These are phyloP conservation scores for Leptopilina myrica DNA, from an alignment of 2,888 invertebrate species.

Conservation along the genomic window DNA sequence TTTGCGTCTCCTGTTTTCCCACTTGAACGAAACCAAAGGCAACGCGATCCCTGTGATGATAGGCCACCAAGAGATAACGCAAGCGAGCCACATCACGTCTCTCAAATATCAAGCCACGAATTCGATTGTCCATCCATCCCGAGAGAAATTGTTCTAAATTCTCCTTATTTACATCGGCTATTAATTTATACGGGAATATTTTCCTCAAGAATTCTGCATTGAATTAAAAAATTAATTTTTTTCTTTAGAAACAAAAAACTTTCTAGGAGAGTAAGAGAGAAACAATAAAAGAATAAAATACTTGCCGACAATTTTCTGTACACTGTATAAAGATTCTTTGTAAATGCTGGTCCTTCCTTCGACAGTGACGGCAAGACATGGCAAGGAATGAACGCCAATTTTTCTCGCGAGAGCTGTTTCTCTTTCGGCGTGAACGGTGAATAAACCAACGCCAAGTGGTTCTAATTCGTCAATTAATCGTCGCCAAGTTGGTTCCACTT, in stretches of 20 bases:
- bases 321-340: slow-evolving; percentile 87
- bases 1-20: slow-evolving; percentile 81
- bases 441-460: slow-evolving; percentile 89
- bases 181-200: slow-evolving; percentile 90
- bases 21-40: slow-evolving; percentile 87
- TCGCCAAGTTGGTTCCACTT: slow-evolving; percentile 91
- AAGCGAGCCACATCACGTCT: slow-evolving; percentile 86
- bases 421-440: slow-evolving; percentile 90
- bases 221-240: background rate
- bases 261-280: no score
- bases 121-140: slow-evolving; percentile 95
- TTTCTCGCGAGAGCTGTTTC: slow-evolving; percentile 87
- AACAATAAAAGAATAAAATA: slow-evolving; percentile 47
- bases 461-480: slow-evolving; percentile 91
- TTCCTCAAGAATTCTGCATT: slow-evolving; percentile 89
- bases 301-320: slow-evolving; percentile 88
- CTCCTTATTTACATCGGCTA: slow-evolving; percentile 83
- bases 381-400: slow-evolving; percentile 88
- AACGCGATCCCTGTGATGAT: slow-evolving; percentile 89
- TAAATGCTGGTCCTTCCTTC: slow-evolving; percentile 92
- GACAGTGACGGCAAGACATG: slow-evolving; percentile 87
- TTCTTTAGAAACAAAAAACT: background rate
- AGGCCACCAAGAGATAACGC: slow-evolving; percentile 92
- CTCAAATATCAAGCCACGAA: slow-evolving; percentile 92
- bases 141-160: slow-evolving; percentile 88